Evolutionary conservation across 2,797 vertebrate species (phyloP).

Genomic region (Dromococcyx pavoninus): DNA sequence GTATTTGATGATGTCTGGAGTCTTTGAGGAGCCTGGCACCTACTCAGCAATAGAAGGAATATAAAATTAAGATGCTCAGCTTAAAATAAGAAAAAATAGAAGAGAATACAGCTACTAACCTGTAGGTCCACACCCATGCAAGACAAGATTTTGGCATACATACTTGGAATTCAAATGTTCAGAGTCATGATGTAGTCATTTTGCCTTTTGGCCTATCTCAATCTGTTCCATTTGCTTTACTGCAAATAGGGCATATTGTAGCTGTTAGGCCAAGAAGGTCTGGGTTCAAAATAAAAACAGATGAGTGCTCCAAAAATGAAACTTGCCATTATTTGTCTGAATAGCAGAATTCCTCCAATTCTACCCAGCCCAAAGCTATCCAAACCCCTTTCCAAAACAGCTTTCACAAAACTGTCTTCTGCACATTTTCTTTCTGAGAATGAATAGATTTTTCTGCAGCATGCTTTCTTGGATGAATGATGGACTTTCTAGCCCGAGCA

Average conservation of each 20-base stretch:
- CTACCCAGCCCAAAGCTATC: background rate
- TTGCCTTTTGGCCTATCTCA: background rate
- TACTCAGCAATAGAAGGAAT: background rate
- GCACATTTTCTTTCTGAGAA: constrained; percentile 38
- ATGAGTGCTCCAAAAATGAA: background rate
- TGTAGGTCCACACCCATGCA: background rate
- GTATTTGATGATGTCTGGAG: background rate
- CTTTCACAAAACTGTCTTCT: constrained; percentile 10
- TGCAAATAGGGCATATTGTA: background rate
- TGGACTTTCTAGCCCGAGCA: constrained; percentile 1
- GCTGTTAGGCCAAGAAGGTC: background rate
- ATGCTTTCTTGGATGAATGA: constrained; percentile 43
- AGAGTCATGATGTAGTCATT: background rate
- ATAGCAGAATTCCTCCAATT: background rate
- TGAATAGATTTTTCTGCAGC: constrained; percentile 61
- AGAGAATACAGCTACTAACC: background rate
- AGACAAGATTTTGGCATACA: background rate
- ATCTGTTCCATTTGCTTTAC: background rate
- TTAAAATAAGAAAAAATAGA: background rate
- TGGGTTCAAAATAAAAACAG: background rate
- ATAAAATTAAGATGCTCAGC: background rate
- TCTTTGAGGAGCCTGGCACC: background rate
- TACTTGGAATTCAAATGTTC: background rate
- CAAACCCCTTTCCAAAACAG: constrained; percentile 7
- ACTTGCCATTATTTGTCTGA: background rate